phyloP scores from a whole-genome alignment of 2,888 invertebrate species.

The Leptothorax acervorum region DNA sequence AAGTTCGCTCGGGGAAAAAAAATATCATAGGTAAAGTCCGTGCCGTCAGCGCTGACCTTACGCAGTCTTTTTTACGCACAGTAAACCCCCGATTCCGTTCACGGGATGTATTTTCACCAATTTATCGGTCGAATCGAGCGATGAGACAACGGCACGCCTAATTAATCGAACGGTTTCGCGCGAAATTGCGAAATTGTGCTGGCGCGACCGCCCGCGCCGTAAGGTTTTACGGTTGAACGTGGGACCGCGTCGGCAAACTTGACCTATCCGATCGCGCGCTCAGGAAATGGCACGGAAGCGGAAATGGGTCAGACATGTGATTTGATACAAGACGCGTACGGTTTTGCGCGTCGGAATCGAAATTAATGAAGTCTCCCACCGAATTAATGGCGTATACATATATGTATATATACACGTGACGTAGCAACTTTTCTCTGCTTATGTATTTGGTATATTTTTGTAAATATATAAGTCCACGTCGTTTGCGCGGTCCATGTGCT shows the following conservation, averaged over 20 bases:
- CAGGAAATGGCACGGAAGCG: conserved; percentile 70
- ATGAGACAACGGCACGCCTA: background rate
- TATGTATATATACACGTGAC: background rate
- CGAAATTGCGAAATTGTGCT: background rate
- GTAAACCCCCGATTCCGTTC: conserved; percentile 31
- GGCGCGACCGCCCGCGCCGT: background rate
- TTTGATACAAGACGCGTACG: conserved; percentile 17
- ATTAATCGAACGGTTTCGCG: conserved; percentile 7
- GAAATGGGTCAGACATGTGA: conserved; percentile 77
- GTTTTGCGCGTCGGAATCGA: background rate
- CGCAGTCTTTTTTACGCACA: conserved; percentile 35
- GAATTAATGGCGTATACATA: background rate
- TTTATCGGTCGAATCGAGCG: background rate
- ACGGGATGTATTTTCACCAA: conserved; percentile 24
- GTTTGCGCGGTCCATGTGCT: conserved; percentile 9
- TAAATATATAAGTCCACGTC: background rate
- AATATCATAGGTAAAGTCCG: conserved; percentile 54
- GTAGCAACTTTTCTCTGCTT: background rate
- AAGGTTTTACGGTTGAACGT: background rate
- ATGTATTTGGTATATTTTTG: conserved; percentile 1
- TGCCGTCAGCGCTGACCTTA: conserved; percentile 54
- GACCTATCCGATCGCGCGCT: conserved; percentile 80
- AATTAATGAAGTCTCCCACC: background rate
- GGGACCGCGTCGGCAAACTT: conserved; percentile 77
- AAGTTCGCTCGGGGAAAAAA: conserved; percentile 43